These are phyloP conservation scores for Gopherus evgoodei DNA, from an alignment of 2,113 vertebrate species.

Conservation along the genomic window DNA sequence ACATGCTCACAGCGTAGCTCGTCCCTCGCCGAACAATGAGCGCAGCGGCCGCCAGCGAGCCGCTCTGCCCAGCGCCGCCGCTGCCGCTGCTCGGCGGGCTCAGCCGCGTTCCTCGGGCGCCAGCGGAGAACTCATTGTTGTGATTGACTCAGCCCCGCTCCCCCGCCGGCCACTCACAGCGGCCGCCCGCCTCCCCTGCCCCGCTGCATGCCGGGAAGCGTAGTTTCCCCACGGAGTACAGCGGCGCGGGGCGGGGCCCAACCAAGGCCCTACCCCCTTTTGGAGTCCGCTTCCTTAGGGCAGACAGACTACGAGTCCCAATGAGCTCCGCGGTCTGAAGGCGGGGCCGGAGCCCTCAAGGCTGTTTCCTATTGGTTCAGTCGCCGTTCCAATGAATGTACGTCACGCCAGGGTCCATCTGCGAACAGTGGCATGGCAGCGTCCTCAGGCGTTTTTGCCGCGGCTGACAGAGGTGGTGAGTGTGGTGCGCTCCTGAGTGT, in stretches of 20 bases:
- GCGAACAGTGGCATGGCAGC: neutral
- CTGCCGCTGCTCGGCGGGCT: neutral
- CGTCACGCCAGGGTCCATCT: neutral
- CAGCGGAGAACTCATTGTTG: conserved; percentile 71
- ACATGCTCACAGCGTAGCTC: conserved; percentile 81
- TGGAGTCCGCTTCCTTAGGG: neutral
- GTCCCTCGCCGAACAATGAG: conserved; percentile 8
- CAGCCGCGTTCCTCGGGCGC: conserved; percentile 43
- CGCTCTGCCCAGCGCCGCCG: neutral
- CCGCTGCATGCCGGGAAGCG: conserved; percentile 69
- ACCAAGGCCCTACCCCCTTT: neutral
- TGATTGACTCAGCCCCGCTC: conserved; percentile 63
- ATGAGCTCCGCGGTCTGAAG: neutral
- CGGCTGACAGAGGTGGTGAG: neutral
- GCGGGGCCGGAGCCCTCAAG: no score
- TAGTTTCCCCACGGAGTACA: conserved; percentile 12
- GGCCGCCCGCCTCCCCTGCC: neutral
- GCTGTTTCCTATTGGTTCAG: neutral
- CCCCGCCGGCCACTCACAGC: conserved; percentile 40
- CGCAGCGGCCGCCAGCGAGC: conserved; percentile 45
- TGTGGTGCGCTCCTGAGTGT: neutral
- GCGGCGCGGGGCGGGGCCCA: neutral
- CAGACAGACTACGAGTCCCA: conserved; percentile 18
- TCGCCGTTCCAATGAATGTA: neutral
- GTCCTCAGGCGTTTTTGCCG: no score